Evolutionary conservation across 2,888 invertebrate species (phyloP).

Genomic region (Caenorhabditis uteleia): DNA sequence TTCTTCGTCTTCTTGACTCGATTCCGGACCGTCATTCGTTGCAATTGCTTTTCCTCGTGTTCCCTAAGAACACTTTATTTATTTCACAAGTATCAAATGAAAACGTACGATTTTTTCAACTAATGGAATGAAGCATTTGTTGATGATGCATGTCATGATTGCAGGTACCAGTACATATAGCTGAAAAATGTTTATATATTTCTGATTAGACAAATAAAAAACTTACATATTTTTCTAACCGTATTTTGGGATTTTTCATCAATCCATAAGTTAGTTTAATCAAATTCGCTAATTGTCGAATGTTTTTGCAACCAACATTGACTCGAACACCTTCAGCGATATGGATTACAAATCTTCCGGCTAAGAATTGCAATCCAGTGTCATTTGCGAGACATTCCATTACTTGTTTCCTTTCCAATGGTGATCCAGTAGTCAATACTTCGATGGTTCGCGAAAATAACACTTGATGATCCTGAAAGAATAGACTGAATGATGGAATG

Average conservation of each 20-base stretch:
- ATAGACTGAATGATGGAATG: not conserved
- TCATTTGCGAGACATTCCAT: slow-evolving; percentile 25
- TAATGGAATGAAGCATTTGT: slow-evolving; percentile 19
- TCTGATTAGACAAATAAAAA: not conserved
- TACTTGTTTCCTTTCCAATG: slow-evolving; percentile 21
- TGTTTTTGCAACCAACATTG: slow-evolving; percentile 24
- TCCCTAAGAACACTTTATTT: not conserved
- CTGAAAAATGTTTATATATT: slow-evolving; percentile 12
- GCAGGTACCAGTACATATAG: slow-evolving; percentile 29
- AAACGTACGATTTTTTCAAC: slow-evolving; percentile 1
- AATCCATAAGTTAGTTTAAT: slow-evolving; percentile 33
- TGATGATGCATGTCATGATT: slow-evolving; percentile 28
- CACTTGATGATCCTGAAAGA: slow-evolving; percentile 34
- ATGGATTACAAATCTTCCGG: slow-evolving; percentile 30
- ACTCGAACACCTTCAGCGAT: slow-evolving; percentile 33
- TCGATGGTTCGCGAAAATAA: slow-evolving; percentile 20
- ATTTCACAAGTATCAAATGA: not conserved
- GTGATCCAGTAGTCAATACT: slow-evolving; percentile 17
- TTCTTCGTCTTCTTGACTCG: slow-evolving; percentile 22
- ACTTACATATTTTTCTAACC: slow-evolving; percentile 34
- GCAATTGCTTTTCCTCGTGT: too few species aligned
- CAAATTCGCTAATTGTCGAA: slow-evolving; percentile 20
- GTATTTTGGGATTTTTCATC: slow-evolving; percentile 25
- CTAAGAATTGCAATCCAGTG: slow-evolving; percentile 26
- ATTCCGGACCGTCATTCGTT: too few species aligned